These are phyloP conservation scores for Phataginus tetradactyla DNA, from an alignment of 2,797 vertebrate genomes.

Conservation along the genomic window DNA sequence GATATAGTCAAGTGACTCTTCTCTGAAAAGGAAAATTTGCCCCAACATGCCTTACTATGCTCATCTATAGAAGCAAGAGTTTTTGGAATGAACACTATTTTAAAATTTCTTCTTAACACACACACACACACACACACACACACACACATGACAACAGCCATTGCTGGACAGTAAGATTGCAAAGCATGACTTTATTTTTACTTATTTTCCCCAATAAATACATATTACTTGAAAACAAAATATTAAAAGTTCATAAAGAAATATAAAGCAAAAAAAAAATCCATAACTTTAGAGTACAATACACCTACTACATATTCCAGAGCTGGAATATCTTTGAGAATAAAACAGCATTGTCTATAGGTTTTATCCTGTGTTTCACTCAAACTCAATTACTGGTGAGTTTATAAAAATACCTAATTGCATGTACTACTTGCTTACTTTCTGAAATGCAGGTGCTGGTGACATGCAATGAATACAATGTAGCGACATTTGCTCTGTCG, in stretches of 20 bases:
- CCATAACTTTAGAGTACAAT: background rate
- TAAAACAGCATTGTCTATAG: background rate
- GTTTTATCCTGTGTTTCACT: background rate
- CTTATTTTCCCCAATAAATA: background rate
- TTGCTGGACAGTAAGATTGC: background rate
- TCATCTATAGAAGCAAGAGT: background rate
- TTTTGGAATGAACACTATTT: background rate
- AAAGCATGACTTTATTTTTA: background rate
- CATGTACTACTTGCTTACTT: background rate
- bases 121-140: background rate
- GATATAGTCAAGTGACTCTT: background rate
- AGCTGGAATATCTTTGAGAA: conserved; percentile 37
- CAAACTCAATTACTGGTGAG: background rate
- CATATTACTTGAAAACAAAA: background rate
- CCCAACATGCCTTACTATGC: background rate
- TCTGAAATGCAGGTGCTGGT: conserved; percentile 4
- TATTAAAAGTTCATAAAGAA: conserved; percentile 25
- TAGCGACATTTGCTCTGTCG: background rate
- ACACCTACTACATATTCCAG: background rate
- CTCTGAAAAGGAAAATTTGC: background rate
- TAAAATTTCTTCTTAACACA: background rate
- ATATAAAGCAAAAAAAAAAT: background rate
- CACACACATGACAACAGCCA: background rate
- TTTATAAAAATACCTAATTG: conserved; percentile 8
- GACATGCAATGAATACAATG: background rate